phyloP scores from a whole-genome alignment of 2,113 vertebrate genomes.

The Hippoglossus stenolepis region DNA sequence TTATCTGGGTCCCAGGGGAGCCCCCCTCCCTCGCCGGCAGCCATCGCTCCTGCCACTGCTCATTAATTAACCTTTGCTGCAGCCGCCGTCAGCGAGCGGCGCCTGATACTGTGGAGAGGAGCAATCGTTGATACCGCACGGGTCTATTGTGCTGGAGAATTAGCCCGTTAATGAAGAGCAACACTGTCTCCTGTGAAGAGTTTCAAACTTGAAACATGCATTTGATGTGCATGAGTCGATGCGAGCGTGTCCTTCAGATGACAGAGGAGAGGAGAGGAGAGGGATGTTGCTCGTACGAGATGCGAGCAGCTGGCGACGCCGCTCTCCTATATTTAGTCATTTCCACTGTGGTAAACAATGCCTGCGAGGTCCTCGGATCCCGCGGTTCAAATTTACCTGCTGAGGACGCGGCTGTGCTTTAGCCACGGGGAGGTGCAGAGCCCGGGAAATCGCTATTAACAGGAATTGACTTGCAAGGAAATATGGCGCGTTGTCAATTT shows the following conservation, averaged over 20 bases:
- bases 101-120: slow-evolving; percentile 49
- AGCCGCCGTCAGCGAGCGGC: slow-evolving; percentile 55
- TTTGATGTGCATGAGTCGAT: slow-evolving; percentile 10
- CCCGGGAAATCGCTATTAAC: slow-evolving; percentile 60
- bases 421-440: slow-evolving; percentile 19
- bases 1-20: slow-evolving; percentile 69
- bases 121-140: slow-evolving; percentile 47
- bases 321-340: slow-evolving; percentile 23
- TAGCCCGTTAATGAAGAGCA: slow-evolving; percentile 51
- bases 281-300: slow-evolving; percentile 1
- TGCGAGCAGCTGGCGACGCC: slow-evolving; percentile 29
- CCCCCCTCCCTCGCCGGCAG: slow-evolving; percentile 55
- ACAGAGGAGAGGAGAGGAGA: not conserved
- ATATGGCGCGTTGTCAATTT: slow-evolving; percentile 75
- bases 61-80: slow-evolving; percentile 80
- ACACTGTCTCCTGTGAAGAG: slow-evolving; percentile 21
- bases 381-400: slow-evolving; percentile 48
- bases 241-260: slow-evolving; percentile 45
- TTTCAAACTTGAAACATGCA: slow-evolving; percentile 30
- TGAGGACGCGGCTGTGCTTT: slow-evolving; percentile 37
- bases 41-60: slow-evolving; percentile 68
- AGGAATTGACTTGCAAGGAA: slow-evolving; percentile 63
- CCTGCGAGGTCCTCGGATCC: slow-evolving; percentile 26
- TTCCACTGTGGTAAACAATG: slow-evolving; percentile 48
- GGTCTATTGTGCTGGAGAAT: slow-evolving; percentile 54